phyloP scores from a whole-genome alignment of 2,888 invertebrate species.

The Cerceris rybyensis region DNA sequence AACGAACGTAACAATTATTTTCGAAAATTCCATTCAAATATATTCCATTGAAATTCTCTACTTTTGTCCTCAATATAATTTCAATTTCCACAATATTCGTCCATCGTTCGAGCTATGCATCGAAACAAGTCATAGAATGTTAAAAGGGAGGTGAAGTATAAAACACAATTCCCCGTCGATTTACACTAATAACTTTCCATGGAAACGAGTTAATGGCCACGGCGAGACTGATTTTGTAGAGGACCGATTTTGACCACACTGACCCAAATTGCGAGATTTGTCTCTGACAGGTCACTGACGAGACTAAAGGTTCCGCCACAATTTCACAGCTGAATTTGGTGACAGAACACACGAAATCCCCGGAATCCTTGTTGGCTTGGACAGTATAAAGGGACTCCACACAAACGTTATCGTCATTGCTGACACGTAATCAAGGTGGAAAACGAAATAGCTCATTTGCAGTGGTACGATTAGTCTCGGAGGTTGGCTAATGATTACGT shows the following conservation, averaged over 20 bases:
- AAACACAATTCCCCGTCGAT: neutral
- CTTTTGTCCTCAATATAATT: too few species aligned
- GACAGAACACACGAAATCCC: slow-evolving; percentile 44
- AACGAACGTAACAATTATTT: too few species aligned
- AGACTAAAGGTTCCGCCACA: slow-evolving; percentile 51
- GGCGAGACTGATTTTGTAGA: slow-evolving; percentile 29
- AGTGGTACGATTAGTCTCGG: slow-evolving; percentile 55
- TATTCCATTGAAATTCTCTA: too few species aligned
- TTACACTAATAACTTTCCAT: slow-evolving; percentile 18
- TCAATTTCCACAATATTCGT: too few species aligned
- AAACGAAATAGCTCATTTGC: slow-evolving; percentile 65
- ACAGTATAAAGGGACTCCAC: slow-evolving; percentile 45
- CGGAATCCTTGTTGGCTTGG: slow-evolving; percentile 36
- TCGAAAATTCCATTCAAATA: too few species aligned
- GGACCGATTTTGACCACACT: slow-evolving; percentile 28
- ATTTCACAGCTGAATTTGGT: slow-evolving; percentile 57
- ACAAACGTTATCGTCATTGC: slow-evolving; percentile 57
- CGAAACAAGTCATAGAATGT: too few species aligned
- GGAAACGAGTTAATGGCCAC: slow-evolving; percentile 9
- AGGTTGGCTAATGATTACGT: slow-evolving; percentile 42
- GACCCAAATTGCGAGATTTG: slow-evolving; percentile 53
- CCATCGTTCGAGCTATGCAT: too few species aligned
- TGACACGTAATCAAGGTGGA: slow-evolving; percentile 61
- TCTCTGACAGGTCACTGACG: slow-evolving; percentile 54
- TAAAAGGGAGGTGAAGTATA: too few species aligned